Evolutionary conservation across 1,140 invertebrate genomes (phyloP).

Genomic region (Drosophila insularis): DNA sequence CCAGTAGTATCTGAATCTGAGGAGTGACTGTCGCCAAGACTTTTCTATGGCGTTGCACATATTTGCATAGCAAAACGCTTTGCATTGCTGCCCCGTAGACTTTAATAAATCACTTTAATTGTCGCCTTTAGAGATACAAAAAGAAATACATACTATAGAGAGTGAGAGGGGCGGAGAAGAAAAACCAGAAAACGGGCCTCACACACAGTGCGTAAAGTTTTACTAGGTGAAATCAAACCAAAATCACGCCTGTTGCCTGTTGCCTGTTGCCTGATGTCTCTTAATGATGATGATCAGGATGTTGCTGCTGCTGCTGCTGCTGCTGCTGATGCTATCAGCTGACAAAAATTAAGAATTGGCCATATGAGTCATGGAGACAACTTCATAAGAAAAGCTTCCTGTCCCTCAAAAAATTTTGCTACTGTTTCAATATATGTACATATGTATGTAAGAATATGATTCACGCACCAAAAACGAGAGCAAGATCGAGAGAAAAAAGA

Average conservation of each 20-base stretch:
- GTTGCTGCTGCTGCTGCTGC: not conserved
- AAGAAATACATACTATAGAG: not conserved
- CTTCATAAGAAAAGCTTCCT: not conserved
- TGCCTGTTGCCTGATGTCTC: not conserved
- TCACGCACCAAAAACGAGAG: not conserved
- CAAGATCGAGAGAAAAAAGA: not conserved
- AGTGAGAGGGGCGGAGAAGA: not conserved
- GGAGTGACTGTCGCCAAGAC: conserved; percentile 4
- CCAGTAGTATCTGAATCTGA: not conserved
- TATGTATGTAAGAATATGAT: too few species aligned
- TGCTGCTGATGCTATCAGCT: not conserved
- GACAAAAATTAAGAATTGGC: conserved; percentile 1
- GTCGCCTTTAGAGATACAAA: conserved; percentile 49
- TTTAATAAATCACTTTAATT: conserved; percentile 61
- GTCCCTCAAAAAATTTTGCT: conserved; percentile 1
- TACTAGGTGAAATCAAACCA: conserved; percentile 44
- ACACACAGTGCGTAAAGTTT: conserved; percentile 43
- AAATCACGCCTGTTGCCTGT: not conserved
- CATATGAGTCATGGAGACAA: conserved; percentile 1
- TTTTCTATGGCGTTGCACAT: conserved; percentile 22
- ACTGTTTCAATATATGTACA: not conserved
- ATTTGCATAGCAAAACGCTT: conserved; percentile 53
- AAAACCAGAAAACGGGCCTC: conserved; percentile 1
- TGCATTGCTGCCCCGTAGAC: conserved; percentile 21
- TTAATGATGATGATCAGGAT: not conserved